Base-by-base conservation (phyloP, 2,888 invertebrate genomes). In the Nomada flava region DNA sequence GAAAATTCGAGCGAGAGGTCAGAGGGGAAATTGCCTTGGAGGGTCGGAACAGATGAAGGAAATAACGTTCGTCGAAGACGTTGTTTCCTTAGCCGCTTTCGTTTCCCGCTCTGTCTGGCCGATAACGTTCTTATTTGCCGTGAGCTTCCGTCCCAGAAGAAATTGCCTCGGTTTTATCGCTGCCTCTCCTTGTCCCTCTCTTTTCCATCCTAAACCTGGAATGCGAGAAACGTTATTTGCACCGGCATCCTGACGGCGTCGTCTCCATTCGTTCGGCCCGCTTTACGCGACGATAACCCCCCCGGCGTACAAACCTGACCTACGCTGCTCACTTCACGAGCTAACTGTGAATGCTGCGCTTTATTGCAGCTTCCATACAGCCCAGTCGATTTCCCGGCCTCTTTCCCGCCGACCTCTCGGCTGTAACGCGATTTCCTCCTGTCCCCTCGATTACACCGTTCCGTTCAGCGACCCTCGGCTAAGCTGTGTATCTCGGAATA, bases 141-240 rank as follows among this genome's bases (percentile, higher is more conserved):
- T 60, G 65, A 65, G 79, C 60, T 81, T 71, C 65, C 75, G 74
- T 62, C 23, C 50, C 76, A 26, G 63, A 79, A 65, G 79, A 75
- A 79, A 82, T 82, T 79, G 79, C 79, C 13, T 44, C 13, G 67
- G 62, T 55, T 82, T 82, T 82, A 81, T 81, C 79, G 69, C 47
- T 47, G 42, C 20, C 42, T 4, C 36, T 18, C 44, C 68, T 42
- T 7, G 53, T 50, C 57, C 70, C 55, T 52, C n/a, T 2, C 26
- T 23, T 9, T 20, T 11, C 13, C 23, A 7, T 13, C 13, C 57
- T 57, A 47, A 47, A 13, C 23, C 44, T 1, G 55, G 73, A 74
- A 79, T 69, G 64, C 64, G 70, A 60, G 57, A 65, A 70, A 70
- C 64, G 81, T 79, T 81, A 79, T 81, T 81, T 81, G 68, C 73